Evolutionary conservation across 64 coral and sea anemone genomes (phyloP).

Genomic region (Porites lutea): DNA sequence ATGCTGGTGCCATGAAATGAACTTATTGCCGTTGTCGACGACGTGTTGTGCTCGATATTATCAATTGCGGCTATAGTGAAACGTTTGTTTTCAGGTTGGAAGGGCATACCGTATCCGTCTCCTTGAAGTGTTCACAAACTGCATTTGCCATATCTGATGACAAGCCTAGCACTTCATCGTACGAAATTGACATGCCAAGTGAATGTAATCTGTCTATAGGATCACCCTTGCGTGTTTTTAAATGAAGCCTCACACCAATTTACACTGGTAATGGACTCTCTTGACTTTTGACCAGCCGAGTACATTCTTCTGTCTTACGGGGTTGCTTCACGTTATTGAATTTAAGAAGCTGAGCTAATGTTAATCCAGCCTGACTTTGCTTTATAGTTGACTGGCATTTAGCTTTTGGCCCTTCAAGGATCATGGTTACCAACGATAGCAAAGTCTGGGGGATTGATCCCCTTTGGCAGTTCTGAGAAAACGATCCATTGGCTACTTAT

Average conservation of each 20-base stretch:
- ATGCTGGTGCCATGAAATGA: conserved; percentile 13
- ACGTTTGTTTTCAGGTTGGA: neutral
- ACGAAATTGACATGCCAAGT: conserved; percentile 32
- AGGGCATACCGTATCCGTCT: neutral
- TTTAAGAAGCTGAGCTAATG: neutral
- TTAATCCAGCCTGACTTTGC: neutral
- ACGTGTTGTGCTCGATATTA: conserved; percentile 45
- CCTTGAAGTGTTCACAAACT: conserved; percentile 11
- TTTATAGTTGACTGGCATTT: neutral
- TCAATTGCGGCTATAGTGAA: neutral
- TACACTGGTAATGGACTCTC: neutral
- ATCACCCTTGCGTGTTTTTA: conserved; percentile 27
- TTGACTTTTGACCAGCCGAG: neutral
- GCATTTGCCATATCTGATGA: neutral
- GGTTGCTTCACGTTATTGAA: neutral
- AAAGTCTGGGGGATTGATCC: neutral
- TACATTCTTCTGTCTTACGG: neutral
- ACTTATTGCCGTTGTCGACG: conserved; percentile 17
- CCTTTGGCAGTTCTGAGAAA: neutral
- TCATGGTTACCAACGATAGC: neutral
- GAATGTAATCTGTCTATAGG: neutral
- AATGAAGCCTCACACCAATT: conserved; percentile 20
- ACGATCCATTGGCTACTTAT: neutral
- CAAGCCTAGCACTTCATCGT: neutral
- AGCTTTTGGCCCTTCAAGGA: neutral